Conservation (phyloP, 2,113 vertebrate species). For the Condylura cristata region DNA sequence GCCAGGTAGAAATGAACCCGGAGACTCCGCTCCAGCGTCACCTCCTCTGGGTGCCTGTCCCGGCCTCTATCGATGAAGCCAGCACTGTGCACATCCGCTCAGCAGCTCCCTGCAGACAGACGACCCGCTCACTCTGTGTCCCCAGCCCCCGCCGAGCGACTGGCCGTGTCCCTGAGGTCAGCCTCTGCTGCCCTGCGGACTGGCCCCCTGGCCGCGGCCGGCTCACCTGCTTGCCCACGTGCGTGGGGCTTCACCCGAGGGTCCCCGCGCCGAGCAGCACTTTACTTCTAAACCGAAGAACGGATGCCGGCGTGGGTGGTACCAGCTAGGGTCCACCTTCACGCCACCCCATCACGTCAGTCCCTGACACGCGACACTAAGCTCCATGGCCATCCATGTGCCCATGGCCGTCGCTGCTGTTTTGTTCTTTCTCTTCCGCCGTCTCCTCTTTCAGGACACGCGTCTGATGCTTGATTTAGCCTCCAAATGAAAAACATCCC, state of each 20-base stretch:
- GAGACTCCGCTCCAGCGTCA: not conserved
- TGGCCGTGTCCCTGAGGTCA: not conserved
- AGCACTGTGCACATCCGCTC: not conserved
- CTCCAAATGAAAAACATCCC: conserved; percentile 50
- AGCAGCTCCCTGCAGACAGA: not conserved
- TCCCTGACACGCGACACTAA: not conserved
- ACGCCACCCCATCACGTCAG: not conserved
- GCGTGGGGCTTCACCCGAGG: not conserved
- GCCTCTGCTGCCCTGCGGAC: fast-evolving
- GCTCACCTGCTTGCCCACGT: not conserved
- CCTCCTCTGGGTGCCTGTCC: not conserved
- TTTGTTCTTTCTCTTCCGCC: conserved; percentile 20
- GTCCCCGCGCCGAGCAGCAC: not conserved
- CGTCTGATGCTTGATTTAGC: conserved; percentile 54
- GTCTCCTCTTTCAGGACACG: conserved; percentile 43
- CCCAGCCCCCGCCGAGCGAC: fast-evolving
- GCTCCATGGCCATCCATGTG: not conserved
- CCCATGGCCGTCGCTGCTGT: not conserved
- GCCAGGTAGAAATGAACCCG: not conserved
- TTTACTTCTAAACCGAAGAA: not conserved
- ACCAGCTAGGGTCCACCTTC: not conserved
- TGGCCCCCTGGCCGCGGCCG: not conserved
- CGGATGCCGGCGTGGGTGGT: no score
- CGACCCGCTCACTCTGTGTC: not conserved
- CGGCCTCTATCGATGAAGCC: not conserved